Evolutionary conservation across 1,140 invertebrate species (phyloP).

Genomic region (Drosophila albomicans): DNA sequence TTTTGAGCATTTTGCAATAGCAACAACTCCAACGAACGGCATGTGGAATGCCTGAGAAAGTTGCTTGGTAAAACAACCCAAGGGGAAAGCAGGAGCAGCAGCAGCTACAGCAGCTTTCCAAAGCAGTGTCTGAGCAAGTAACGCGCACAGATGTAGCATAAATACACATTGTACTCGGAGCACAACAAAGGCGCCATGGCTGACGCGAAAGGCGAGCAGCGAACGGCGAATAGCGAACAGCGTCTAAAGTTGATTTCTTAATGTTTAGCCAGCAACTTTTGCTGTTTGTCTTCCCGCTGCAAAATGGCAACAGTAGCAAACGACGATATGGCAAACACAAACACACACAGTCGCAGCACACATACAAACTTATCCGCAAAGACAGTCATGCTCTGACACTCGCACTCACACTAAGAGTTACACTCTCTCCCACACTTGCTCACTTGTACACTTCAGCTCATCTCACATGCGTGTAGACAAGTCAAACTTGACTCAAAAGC

Average conservation of each 20-base stretch:
- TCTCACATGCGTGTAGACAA: slow-evolving; percentile 47
- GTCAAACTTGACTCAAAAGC: slow-evolving; percentile 56
- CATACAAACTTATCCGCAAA: slow-evolving; percentile 1
- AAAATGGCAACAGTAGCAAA: slow-evolving; percentile 63
- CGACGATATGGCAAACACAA: slow-evolving; percentile 52
- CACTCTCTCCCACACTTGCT: background rate
- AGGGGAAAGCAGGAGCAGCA: slow-evolving; percentile 5
- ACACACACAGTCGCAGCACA: slow-evolving; percentile 22
- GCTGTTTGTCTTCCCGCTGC: slow-evolving; percentile 72
- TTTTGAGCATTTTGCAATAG: slow-evolving; percentile 44
- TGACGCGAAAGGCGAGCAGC: slow-evolving; percentile 43
- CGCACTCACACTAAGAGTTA: slow-evolving; percentile 8
- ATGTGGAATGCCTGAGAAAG: slow-evolving; percentile 42
- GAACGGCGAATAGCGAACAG: slow-evolving; percentile 35
- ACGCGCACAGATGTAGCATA: slow-evolving; percentile 34
- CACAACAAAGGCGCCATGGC: slow-evolving; percentile 71
- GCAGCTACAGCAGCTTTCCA: background rate
- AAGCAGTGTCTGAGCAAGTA: slow-evolving; percentile 20
- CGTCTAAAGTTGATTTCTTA: slow-evolving; percentile 83
- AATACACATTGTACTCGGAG: slow-evolving; percentile 50
- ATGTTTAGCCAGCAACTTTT: slow-evolving; percentile 68
- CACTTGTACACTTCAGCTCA: slow-evolving; percentile 6
- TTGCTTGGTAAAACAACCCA: slow-evolving; percentile 52
- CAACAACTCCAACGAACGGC: slow-evolving; percentile 18
- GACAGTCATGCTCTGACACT: slow-evolving; percentile 13